Percentiles rank a stretch among this genome's conserved stretches.
phyloP scores from a whole-genome alignment of 1,140 invertebrate species.

The Musca vetustissima region DNA sequence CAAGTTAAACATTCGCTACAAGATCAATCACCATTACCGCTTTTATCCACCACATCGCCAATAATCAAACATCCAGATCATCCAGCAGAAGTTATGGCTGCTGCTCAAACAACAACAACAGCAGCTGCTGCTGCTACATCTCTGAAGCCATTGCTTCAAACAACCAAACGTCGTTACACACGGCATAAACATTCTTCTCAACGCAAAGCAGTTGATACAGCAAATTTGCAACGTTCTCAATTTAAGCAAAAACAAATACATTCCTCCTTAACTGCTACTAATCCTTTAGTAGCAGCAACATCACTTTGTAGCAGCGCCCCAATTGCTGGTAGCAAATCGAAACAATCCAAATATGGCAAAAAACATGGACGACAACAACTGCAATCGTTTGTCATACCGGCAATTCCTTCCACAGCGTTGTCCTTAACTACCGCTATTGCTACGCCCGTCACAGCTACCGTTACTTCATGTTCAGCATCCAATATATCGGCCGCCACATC shows the following conservation, averaged over 20 bases:
- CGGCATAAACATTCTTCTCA: conserved; percentile 12
- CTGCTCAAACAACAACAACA: neutral
- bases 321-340: neutral
- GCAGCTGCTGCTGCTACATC: neutral
- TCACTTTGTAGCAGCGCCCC: no score
- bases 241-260: neutral
- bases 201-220: neutral
- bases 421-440: conserved; percentile 31
- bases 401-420: neutral
- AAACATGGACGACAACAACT: neutral
- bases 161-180: conserved; percentile 21
- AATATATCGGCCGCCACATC: neutral
- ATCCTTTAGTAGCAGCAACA: no score
- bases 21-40: neutral
- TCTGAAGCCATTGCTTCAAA: neutral
- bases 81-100: no score
- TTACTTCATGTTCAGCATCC: conserved; percentile 16
- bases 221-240: no score
- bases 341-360: conserved; percentile 2
- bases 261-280: neutral
- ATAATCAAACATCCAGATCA: no score
- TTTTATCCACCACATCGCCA: no score
- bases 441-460: conserved; percentile 30
- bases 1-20: conserved; percentile 26
- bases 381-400: conserved; percentile 8